These are phyloP conservation scores for Rhincodon typus DNA, from an alignment of 2,797 vertebrate species.

Conservation along the genomic window DNA sequence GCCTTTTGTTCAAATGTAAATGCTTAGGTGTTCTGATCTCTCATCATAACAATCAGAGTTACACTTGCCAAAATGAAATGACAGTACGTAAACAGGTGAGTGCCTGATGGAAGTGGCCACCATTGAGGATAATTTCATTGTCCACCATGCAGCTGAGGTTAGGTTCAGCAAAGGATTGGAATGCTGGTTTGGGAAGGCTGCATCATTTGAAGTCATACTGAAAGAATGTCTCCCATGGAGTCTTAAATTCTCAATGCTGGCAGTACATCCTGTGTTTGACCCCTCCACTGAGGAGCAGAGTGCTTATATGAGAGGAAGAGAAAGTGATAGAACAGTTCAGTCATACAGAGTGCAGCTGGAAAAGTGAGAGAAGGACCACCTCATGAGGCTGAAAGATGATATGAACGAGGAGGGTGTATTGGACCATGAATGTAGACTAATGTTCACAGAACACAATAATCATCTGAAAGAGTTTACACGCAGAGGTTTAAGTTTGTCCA, in stretches of 20 bases:
- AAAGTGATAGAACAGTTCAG: background rate
- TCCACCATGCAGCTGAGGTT: background rate
- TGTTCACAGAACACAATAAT: background rate
- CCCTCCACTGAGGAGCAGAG: background rate
- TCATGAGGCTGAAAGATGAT: background rate
- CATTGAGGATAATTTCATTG: background rate
- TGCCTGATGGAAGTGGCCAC: background rate
- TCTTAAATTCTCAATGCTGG: background rate
- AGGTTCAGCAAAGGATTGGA: background rate
- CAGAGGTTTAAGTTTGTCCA: no score
- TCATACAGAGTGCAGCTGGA: background rate
- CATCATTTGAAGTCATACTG: background rate
- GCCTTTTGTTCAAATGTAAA: no score
- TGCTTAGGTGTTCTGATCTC: no score
- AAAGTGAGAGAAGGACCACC: background rate
- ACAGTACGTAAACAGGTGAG: background rate
- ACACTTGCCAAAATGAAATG: background rate
- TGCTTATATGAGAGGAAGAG: background rate
- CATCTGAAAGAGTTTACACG: background rate
- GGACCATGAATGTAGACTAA: background rate
- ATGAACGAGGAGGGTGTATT: background rate
- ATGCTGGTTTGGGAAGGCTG: background rate
- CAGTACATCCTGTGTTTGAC: background rate
- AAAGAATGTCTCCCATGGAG: background rate
- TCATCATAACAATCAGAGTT: no score